Conservation (phyloP, 2,113 vertebrate species). For the Telmatochromis sp. region DNA sequence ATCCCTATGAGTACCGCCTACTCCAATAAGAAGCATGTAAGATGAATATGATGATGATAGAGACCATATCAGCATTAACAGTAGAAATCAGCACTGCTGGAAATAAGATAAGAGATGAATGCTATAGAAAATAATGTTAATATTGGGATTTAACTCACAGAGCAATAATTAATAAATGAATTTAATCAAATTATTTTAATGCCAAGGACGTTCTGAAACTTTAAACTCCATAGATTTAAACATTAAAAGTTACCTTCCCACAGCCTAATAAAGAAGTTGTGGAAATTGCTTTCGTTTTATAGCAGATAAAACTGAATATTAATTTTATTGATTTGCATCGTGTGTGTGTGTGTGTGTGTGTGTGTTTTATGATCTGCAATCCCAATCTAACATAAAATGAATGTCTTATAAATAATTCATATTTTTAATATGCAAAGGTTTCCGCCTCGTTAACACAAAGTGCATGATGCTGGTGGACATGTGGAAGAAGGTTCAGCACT, state of each 20-base stretch:
- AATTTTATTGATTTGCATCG: neutral
- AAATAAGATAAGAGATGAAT: neutral
- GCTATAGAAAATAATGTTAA: neutral
- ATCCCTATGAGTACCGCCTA: neutral
- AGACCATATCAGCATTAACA: neutral
- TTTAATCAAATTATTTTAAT: neutral
- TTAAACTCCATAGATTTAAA: neutral
- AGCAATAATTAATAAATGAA: neutral
- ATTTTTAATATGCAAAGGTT: conserved; percentile 70
- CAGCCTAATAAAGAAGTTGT: neutral
- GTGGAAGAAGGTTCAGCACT: conserved; percentile 99
- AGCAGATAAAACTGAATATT: neutral
- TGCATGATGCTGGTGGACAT: conserved; percentile 99
- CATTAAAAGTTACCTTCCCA: neutral
- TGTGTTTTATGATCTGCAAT: neutral
- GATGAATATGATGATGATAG: neutral
- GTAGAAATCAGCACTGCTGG: neutral
- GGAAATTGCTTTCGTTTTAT: neutral
- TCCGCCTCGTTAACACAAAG: conserved; percentile 97
- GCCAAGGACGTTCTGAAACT: neutral
- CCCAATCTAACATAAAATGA: neutral
- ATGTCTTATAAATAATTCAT: neutral
- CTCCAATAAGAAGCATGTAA: neutral
- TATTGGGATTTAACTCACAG: neutral
- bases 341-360: neutral